Percentiles rank a stretch among this genome's conserved stretches.
These are phyloP conservation scores for Megalurothrips usitatus DNA, from an alignment of 2,888 invertebrate genomes.

Conservation along the genomic window DNA sequence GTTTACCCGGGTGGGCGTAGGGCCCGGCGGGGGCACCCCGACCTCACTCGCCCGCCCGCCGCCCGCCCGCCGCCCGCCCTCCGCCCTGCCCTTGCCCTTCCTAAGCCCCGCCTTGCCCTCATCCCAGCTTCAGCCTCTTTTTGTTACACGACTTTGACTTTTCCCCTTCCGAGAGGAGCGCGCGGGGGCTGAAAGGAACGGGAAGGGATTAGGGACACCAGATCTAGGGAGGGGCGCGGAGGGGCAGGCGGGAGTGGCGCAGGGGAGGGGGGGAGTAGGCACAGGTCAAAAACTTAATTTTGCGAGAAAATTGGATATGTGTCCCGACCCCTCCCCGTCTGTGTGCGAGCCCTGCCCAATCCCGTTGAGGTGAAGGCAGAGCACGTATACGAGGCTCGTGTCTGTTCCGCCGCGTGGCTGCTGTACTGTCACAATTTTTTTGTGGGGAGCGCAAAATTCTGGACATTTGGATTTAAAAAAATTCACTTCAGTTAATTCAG, in stretches of 20 bases:
- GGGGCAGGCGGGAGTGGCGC: background rate
- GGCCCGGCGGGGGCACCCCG: background rate
- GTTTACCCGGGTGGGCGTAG: background rate
- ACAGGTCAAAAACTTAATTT: slow-evolving; percentile 9
- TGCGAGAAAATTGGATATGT: background rate
- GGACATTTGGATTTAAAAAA: too few relatives aligned
- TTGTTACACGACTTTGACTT: slow-evolving; percentile 9
- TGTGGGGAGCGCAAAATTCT: too few relatives aligned
- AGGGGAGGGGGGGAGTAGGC: background rate
- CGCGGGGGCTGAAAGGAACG: background rate
- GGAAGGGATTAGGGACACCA: background rate
- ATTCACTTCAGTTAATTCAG: too few relatives aligned
- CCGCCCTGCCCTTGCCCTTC: too few relatives aligned
- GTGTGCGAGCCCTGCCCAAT: too few relatives aligned
- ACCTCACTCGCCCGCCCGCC: background rate
- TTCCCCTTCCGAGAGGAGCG: background rate
- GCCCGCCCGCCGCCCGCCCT: background rate
- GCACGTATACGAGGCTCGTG: too few relatives aligned
- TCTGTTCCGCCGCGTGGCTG: too few relatives aligned
- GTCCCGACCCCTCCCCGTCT: too few relatives aligned
- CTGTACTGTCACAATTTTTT: too few relatives aligned
- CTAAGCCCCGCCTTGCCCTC: background rate
- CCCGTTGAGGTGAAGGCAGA: too few relatives aligned
- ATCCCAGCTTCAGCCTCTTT: background rate
- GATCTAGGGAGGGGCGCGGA: background rate